Evolutionary conservation across 2,113 vertebrate species (phyloP).

Genomic region (Aleadryas rufinucha): DNA sequence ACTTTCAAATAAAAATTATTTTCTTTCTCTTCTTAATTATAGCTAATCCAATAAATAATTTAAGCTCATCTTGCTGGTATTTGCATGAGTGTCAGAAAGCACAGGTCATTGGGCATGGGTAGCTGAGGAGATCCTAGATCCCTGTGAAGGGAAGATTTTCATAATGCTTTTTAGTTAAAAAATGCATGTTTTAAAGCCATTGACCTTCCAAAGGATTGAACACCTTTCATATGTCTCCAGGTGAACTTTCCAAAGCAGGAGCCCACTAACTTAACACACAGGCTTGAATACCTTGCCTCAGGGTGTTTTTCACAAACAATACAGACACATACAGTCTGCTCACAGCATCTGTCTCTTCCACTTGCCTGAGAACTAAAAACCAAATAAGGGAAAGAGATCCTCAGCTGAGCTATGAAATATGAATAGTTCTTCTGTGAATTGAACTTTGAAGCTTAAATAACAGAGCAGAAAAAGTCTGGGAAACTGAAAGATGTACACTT

Average conservation of each 20-base stretch:
- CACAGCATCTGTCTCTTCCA: not conserved
- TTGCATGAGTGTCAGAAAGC: not conserved
- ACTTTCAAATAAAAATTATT: conserved; percentile 8
- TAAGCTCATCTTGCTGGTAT: not conserved
- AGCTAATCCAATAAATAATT: not conserved
- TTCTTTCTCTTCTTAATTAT: conserved; percentile 1
- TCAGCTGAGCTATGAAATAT: not conserved
- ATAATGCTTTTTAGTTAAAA: not conserved
- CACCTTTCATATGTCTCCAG: not conserved
- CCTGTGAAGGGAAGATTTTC: not conserved
- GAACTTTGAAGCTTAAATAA: conserved; percentile 42
- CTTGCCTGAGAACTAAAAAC: not conserved
- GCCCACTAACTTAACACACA: not conserved
- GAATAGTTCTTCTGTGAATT: conserved; percentile 3
- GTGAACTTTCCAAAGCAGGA: not conserved
- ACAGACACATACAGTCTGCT: not conserved
- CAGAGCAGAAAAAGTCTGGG: not conserved
- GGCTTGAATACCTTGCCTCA: not conserved
- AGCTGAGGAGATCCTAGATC: not conserved
- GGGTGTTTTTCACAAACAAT: not conserved
- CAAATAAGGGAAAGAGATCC: not conserved
- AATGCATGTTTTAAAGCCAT: not conserved
- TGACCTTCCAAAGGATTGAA: not conserved
- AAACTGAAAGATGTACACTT: conserved; percentile 13
- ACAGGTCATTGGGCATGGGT: not conserved